Evolutionary conservation across 2,888 invertebrate species (phyloP).

Genomic region (Argynnis bischoffii): DNA sequence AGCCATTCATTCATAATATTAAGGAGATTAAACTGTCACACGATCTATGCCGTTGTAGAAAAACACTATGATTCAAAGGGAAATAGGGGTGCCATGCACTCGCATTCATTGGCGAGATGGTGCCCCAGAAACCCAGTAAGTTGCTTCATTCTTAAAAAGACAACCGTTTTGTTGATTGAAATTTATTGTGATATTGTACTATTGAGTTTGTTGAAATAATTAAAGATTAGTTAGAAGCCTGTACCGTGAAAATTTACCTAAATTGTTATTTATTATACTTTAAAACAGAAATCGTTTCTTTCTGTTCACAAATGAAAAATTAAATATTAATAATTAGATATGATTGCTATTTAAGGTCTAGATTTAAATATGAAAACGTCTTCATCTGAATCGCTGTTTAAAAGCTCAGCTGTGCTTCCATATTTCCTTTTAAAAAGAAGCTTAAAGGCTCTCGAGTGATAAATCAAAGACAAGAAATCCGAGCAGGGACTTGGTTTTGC

Average conservation of each 20-base stretch:
- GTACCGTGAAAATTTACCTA: not conserved
- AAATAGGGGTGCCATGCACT: slow-evolving; percentile 32
- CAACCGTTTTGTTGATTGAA: slow-evolving; percentile 28
- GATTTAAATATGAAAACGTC: no score
- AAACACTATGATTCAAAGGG: slow-evolving; percentile 29
- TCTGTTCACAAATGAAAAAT: no score
- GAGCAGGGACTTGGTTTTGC: not conserved
- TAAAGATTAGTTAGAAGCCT: not conserved
- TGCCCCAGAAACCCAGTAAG: slow-evolving; percentile 37
- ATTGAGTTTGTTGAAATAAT: not conserved
- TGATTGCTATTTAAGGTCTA: no score
- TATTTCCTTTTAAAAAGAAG: slow-evolving; percentile 10
- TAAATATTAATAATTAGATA: no score
- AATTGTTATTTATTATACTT: not conserved
- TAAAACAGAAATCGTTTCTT: no score
- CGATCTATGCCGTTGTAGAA: slow-evolving; percentile 18
- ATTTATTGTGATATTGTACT: slow-evolving; percentile 26
- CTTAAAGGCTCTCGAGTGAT: slow-evolving; percentile 10
- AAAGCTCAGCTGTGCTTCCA: not conserved
- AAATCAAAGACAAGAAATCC: slow-evolving; percentile 17
- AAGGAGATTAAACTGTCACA: slow-evolving; percentile 11
- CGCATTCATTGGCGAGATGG: slow-evolving; percentile 34
- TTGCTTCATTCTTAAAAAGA: slow-evolving; percentile 29
- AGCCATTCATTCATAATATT: slow-evolving; percentile 23
- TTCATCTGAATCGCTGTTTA: not conserved